phyloP scores from a whole-genome alignment of 2,113 vertebrate genomes.

The Cavia porcellus region DNA sequence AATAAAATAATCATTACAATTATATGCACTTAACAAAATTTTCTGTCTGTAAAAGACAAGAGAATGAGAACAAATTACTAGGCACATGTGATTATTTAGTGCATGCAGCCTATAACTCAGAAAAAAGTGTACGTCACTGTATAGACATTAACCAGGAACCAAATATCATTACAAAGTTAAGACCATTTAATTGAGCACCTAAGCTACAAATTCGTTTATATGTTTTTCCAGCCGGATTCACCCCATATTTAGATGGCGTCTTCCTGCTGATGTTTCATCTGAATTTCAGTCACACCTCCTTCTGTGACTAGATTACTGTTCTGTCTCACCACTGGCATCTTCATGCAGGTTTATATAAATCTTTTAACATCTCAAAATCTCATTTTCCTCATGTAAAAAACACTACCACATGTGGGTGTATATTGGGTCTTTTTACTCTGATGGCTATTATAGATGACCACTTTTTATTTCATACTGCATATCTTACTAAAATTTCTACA shows the following conservation, averaged over 20 bases:
- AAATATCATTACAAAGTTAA: neutral
- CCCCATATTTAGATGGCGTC: neutral
- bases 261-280: neutral
- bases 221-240: neutral
- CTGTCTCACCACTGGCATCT: neutral
- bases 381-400: neutral
- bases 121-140: neutral
- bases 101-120: neutral
- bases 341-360: neutral
- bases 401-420: neutral
- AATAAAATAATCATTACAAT: neutral
- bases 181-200: neutral
- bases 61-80: neutral
- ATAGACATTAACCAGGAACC: neutral
- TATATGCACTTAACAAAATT: neutral
- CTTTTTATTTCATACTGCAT: neutral
- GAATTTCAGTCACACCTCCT: neutral
- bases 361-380: neutral
- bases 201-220: neutral
- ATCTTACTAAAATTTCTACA: neutral
- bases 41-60: neutral
- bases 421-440: neutral
- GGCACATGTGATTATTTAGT: neutral
- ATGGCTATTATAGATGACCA: neutral
- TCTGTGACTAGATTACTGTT: neutral